Evolutionary conservation across 2,113 vertebrate species (phyloP).

Genomic region (Lepus americanus): DNA sequence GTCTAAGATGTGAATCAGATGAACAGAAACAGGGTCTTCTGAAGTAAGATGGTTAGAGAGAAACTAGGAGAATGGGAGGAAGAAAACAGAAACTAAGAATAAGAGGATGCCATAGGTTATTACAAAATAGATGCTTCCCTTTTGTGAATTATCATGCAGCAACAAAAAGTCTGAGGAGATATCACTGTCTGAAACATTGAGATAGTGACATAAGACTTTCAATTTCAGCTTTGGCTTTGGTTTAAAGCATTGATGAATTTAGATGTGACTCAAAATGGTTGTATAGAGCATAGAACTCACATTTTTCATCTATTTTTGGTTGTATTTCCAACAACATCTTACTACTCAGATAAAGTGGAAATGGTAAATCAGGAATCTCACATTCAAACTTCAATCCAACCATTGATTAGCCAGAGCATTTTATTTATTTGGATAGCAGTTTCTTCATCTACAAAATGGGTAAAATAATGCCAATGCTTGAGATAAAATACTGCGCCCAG

Average conservation of each 20-base stretch:
- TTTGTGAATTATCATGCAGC: not conserved
- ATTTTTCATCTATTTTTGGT: not conserved
- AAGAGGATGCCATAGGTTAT: not conserved
- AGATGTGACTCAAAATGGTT: not conserved
- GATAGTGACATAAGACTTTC: not conserved
- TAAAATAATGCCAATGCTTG: slow-evolving; percentile 59
- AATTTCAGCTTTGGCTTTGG: not conserved
- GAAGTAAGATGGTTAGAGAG: not conserved
- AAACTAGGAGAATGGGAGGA: not conserved
- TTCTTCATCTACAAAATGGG: slow-evolving; percentile 15
- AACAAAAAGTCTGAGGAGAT: not conserved
- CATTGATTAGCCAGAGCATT: not conserved
- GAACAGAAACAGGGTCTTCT: not conserved
- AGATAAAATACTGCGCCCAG: slow-evolving; percentile 72
- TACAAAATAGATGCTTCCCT: not conserved
- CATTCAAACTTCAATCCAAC: not conserved
- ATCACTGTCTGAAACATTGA: not conserved
- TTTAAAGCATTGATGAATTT: not conserved
- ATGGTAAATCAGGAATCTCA: not conserved
- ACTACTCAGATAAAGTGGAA: not conserved
- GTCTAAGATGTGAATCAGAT: not conserved
- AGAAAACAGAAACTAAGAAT: not conserved
- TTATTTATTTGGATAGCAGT: not conserved
- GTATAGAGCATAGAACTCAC: not conserved
- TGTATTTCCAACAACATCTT: not conserved